Base-by-base conservation (phyloP, 1,140 invertebrate species). In the Drosophila littoralis region DNA sequence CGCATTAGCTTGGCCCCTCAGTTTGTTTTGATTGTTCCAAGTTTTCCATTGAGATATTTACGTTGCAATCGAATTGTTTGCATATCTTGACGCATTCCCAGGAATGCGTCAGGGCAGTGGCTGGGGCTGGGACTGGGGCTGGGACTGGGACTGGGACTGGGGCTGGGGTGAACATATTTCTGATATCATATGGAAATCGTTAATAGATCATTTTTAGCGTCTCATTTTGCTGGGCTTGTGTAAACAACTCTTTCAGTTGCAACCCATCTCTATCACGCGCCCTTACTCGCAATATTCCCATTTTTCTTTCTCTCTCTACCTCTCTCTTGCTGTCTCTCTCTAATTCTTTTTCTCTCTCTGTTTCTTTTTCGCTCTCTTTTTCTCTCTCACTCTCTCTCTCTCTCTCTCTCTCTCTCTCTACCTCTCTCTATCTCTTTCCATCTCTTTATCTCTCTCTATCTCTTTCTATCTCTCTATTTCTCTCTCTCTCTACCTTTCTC, bases 21-120 rank as follows among this genome's bases (percentile, higher is more conserved):
- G 4, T 61, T 54, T 17, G 15, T 38, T 40, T 55, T 40, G 36
- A 13, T 42, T 48, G 17, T 50, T 8, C 6, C 12, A 68, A 54
- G 59, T 55, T 65, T 42, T 55, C 36, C 36, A 71, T 71, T 71
- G 52, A 65, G 61, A 57, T 66, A 71, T 71, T 71, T 65, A 50
- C 64, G 17, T 65, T 32, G 15, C 28, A 35, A 57, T 66, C 63
- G 38, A 67, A 67, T 59, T 38, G 33, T 50, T 52, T 9, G 69
- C 63, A 66, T 71, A 55, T 51, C 46, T 66, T 42, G 22, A 46
- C 10, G 22, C 15, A 38, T 66, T 66, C 6, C 28, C 3, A n/a
- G 46, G 46, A 67, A 59, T 67, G 48, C 35, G 9, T 4, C 17
- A 13, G 32, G 12, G 45, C 7, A 13, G 42, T 2, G 15, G 10